Evolutionary conservation across 2,797 vertebrate genomes (phyloP).

Genomic region (Melanogrammus aeglefinus): DNA sequence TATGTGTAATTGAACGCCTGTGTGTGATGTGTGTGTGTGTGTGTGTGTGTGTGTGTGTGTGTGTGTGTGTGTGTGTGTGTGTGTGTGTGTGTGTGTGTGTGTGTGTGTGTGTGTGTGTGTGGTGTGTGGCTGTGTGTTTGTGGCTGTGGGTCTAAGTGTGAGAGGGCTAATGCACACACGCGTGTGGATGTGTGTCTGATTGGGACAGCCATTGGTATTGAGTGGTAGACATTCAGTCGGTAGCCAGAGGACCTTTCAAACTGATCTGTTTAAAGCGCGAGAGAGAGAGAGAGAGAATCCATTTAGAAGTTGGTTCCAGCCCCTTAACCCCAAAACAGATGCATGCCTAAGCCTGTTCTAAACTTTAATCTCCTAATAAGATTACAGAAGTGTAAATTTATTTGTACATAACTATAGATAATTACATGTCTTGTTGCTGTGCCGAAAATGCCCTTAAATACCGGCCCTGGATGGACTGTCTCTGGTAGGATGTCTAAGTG

Average conservation of each 20-base stretch:
- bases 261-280: constrained; percentile 24
- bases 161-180: background rate
- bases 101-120: background rate
- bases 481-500: constrained; percentile 41
- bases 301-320: constrained; percentile 40
- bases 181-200: constrained; percentile 13
- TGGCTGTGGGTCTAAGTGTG: background rate
- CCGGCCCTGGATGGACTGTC: constrained; percentile 50
- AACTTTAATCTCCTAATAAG: constrained; percentile 77
- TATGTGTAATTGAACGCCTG: background rate
- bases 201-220: constrained; percentile 6
- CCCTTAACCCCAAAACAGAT: constrained; percentile 2
- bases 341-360: constrained; percentile 40
- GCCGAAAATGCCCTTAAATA: constrained; percentile 47
- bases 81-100: background rate
- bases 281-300: constrained; percentile 36
- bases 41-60: background rate
- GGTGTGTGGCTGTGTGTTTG: background rate
- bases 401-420: constrained; percentile 71
- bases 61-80: background rate
- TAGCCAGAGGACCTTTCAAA: constrained; percentile 33
- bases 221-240: constrained; percentile 18
- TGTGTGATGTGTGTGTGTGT: background rate
- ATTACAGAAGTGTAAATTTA: constrained; percentile 74
- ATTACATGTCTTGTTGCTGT: constrained; percentile 68